These are phyloP conservation scores for Brachionus paranguensis DNA, from an alignment of 1,140 invertebrate species.

Conservation along the genomic window DNA sequence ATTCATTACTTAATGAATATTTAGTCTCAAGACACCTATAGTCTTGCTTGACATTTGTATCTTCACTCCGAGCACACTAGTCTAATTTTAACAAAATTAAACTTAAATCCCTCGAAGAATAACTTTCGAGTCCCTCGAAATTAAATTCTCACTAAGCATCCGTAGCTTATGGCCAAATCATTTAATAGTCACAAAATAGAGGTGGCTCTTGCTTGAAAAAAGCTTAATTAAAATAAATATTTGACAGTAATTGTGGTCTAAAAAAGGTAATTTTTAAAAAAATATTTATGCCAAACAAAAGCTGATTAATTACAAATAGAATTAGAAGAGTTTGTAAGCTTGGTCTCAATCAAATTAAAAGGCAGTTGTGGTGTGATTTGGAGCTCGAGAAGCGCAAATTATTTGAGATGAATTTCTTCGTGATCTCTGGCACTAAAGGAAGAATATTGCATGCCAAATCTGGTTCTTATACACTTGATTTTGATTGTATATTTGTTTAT, in stretches of 20 bases:
- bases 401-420: not conserved
- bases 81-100: not conserved
- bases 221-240: conserved; percentile 1
- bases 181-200: not conserved
- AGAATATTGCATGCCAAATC: not conserved
- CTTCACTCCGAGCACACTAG: not conserved
- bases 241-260: conserved; percentile 26
- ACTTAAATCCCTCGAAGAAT: not conserved
- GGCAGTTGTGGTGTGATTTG: not conserved
- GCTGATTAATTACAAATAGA: not conserved
- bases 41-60: not conserved
- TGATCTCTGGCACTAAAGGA: not conserved
- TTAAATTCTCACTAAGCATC: not conserved
- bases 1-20: not conserved
- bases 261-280: not conserved
- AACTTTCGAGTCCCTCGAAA: not conserved
- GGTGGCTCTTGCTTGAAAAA: not conserved
- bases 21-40: not conserved
- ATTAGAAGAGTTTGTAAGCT: not conserved
- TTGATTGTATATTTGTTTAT: not conserved
- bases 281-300: not conserved
- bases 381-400: not conserved
- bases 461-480: not conserved
- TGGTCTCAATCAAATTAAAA: not conserved
- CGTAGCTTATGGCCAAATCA: not conserved